Evolutionary conservation across 2,113 vertebrate genomes (phyloP), one percentile per base, ranked within the genome.

Genomic region (Piaya cayana): DNA sequence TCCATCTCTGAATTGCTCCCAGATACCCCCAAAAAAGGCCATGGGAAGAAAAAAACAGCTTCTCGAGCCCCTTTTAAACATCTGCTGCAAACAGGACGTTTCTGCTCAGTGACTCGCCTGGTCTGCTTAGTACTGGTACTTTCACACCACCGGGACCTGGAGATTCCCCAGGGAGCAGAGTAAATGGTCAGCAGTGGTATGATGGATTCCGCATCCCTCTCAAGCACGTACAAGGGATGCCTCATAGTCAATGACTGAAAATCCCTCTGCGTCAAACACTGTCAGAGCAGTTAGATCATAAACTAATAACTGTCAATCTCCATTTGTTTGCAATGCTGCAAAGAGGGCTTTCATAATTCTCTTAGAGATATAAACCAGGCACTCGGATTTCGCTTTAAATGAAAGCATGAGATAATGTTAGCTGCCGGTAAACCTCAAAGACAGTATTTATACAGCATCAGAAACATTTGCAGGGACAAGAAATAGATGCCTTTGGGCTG

Each of bases 221-320:
- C 2, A 3, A 86, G 45, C 60, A 37, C 1, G 0, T 36, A 65
- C 2, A 0, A 67, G 78, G 63, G 71, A 80, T 83, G 85, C 67
- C 94, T 87, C 59, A 5, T 4, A 84, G 91, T 55, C 92, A 70
- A 10, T 11, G 71, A 52, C 50, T 26, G 34, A 59, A 88, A 91
- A 88, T 29, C 90, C 82, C 94, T 82, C 83, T 29, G 87, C 2
- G 2, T 20, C 90, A 77, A 93, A 63, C 7, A 26, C 82, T 94
- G 95, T 75, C 90, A 83, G 90, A 90, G 82, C 90, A 83, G 63
- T 91, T 86, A 91, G 82, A 77, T 89, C 82, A 69, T 77, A 59
- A 88, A 42, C 85, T 82, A 86, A 58, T 70, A 94, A 72, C 85
- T 95, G 95, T 86, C 95, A 70, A 90, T 96, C 95, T 80, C 90